Conservation (phyloP, 1,140 invertebrate genomes). For the Oryctes rhinoceros region DNA sequence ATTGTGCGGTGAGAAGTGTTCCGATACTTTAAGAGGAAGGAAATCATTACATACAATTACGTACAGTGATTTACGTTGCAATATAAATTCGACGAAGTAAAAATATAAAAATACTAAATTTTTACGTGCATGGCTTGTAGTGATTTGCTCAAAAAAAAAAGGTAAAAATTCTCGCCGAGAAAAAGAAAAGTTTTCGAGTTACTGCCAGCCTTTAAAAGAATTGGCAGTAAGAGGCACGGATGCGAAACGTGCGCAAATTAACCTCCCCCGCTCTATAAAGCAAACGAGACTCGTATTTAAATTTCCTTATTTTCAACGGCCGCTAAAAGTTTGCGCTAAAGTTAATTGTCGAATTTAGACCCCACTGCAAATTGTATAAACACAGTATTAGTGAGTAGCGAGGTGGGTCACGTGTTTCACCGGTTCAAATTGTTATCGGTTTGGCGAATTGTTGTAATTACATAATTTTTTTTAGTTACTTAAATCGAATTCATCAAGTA, state of each 20-base stretch:
- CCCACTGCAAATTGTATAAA: slow-evolving; percentile 19
- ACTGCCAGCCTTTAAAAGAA: background rate
- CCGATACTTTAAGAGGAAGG: too few species aligned
- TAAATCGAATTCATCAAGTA: too few species aligned
- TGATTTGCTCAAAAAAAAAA: too few species aligned
- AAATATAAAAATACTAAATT: too few species aligned
- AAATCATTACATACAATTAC: too few species aligned
- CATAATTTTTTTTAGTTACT: too few species aligned
- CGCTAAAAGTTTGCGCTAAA: background rate
- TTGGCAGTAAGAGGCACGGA: slow-evolving; percentile 1
- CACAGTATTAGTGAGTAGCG: background rate
- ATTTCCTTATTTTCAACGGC: slow-evolving; percentile 26
- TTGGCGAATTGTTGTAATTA: background rate
- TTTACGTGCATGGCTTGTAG: too few species aligned
- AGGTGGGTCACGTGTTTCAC: background rate
- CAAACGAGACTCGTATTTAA: slow-evolving; percentile 30
- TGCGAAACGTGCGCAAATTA: slow-evolving; percentile 33
- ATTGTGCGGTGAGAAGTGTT: too few species aligned
- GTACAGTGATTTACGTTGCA: too few species aligned
- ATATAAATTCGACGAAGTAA: too few species aligned
- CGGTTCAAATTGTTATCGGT: background rate
- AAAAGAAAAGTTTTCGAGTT: background rate
- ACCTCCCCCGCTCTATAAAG: background rate
- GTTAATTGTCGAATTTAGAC: slow-evolving; percentile 29
- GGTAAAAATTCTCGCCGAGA: too few species aligned